Evolutionary conservation across 2,113 vertebrate species (phyloP), one percentile per base, ranked within the genome.

Genomic region (Eupsittula cactorum): DNA sequence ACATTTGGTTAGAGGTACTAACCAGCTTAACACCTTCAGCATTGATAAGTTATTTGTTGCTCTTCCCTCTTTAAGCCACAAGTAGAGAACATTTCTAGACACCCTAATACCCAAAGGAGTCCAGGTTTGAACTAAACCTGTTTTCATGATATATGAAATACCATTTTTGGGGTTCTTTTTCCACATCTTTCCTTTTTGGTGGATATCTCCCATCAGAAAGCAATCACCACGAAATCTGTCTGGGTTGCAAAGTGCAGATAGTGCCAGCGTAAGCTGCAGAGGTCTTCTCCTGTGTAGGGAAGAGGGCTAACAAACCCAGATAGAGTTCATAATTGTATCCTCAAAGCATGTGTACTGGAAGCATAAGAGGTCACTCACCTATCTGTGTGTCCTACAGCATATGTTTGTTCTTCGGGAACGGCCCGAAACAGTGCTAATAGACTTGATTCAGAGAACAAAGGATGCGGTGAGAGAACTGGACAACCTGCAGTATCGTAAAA

Each of bases 401-500:
- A 99, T 99, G 85, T 99, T 99, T 98, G 98, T 99, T 95, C 98
- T 99, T 96, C 99, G 99, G 60, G 99, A 99, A 81, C 98, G 99
- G 46, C 98, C 99, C 1, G 99, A 99, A 95, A 99, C 99, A 12
- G 99, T 99, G 96, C 98, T 99, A 95, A 98, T 99, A 97, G 99
- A 99, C 97, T 98, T 99, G 95, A 99, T 99, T 95, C 99, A 98
- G 97, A 99, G 99, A 96, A 99, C 99, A 88, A 99, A 99, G 95
- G 99, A 99, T 97, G 99, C 99, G 1, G 99, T 99, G 93, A 98
- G 99, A 94, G 99, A 99, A 83, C 98, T 99, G 95, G 99, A 99
- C 98, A 99, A 99, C 98, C 98, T 99, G 89, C 99, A 99, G 97
- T 99, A 99, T 97, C 99, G 99, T 93, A 99, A 99, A 97, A 99